Percentiles rank a stretch among this genome's conserved stretches.
phyloP scores from a whole-genome alignment of 2,113 vertebrate species.

The Alces alces region DNA sequence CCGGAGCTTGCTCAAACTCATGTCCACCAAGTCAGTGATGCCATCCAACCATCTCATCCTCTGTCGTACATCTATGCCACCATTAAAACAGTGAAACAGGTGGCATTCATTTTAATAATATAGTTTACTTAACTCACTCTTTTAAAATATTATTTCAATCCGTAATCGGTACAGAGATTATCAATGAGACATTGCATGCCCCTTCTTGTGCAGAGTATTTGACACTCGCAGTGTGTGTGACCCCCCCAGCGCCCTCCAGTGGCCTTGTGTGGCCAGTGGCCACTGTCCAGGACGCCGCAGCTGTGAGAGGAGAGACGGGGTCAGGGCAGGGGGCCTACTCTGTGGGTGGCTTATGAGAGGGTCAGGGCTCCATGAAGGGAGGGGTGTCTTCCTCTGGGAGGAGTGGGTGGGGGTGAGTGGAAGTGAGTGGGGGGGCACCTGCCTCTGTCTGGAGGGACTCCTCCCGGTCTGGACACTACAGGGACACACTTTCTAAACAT shows the following conservation, averaged over 20 bases:
- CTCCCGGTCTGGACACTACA: too few species aligned
- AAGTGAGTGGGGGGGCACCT: neutral
- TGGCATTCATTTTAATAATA: neutral
- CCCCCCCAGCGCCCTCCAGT: accelerated
- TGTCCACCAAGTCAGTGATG: neutral
- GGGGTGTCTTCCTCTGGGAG: neutral
- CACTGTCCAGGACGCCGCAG: accelerated
- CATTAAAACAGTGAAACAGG: neutral
- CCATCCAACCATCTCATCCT: neutral
- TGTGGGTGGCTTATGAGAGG: neutral
- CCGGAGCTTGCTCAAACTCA: neutral
- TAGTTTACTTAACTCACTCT: neutral
- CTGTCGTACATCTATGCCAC: neutral
- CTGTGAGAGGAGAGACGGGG: neutral
- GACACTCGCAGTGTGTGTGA: too few species aligned
- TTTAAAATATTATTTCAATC: neutral
- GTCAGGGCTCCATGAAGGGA: neutral
- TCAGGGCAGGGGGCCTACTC: neutral
- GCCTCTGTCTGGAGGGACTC: neutral
- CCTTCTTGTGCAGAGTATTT: accelerated
- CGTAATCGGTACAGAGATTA: neutral
- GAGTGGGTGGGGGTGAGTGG: neutral
- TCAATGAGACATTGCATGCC: too few species aligned
- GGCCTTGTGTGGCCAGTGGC: neutral
- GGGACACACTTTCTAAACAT: too few species aligned